Evolutionary conservation across 2,113 vertebrate genomes (phyloP), one percentile per base, ranked within the genome.

Genomic region (Neodontobutis hainanensis): DNA sequence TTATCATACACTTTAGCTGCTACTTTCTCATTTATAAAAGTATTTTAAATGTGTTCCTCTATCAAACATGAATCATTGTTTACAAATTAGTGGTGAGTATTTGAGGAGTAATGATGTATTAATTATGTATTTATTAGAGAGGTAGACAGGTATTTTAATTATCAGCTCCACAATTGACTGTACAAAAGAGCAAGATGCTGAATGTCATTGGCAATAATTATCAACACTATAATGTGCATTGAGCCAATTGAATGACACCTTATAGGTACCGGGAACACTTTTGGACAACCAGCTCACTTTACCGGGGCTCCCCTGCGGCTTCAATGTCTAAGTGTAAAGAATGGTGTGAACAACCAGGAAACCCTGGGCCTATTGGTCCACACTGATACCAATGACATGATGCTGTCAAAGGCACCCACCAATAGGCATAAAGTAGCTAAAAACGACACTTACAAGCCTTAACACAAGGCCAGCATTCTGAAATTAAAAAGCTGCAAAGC

Each of bases 341-440:
- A 91, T 87, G 87, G 86, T 82, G 85, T 60, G 85, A 91, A 91
- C 90, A 91, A 73, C 77, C 52, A 6, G 46, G 77, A 69, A 60
- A 79, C 68, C 61, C 44, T 60, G 6, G 15, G 53, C 55, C 71
- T 56, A 36, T 52, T 65, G 61, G 32, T 19, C 38, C 70, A 46
- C 77, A 12, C 48, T 40, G 68, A 73, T 61, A 57, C 65, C 47
- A 58, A 68, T 67, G 60, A 65, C 76, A 60, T 55, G 0, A 44
- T 9, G 55, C 60, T 61, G 58, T 75, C 65, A 3, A 61, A 70
- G 32, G 44, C 45, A 61, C 40, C 68, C 61, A 5, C 38, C 27
- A 4, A 75, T 74, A 63, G 70, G 36, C 42, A 40, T 61, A 44
- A 50, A 60, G 52, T 44, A 59, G 65, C 55, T 52, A 15, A 73